These are phyloP conservation scores for Philereme transversata DNA, from an alignment of 2,888 invertebrate species.

Conservation along the genomic window DNA sequence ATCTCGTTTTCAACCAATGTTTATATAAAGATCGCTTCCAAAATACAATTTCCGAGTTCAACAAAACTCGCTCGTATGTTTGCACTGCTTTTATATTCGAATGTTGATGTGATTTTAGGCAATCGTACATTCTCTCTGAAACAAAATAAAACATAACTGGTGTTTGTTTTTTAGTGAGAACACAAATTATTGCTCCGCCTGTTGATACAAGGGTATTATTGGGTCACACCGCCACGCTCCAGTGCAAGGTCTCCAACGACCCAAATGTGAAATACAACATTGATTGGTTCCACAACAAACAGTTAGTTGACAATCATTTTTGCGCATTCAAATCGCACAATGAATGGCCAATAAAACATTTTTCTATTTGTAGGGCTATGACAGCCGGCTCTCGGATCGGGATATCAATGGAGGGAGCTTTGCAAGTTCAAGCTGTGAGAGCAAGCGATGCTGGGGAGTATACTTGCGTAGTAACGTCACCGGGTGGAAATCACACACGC, in stretches of 20 bases:
- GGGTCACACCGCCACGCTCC: conserved; percentile 95
- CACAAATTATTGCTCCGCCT: conserved; percentile 96
- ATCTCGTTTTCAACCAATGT: conserved; percentile 17
- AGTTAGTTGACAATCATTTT: conserved; percentile 80
- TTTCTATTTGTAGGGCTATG: conserved; percentile 63
- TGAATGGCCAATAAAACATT: conserved; percentile 24
- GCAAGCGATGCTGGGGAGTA: conserved; percentile 97
- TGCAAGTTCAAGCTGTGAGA: conserved; percentile 94
- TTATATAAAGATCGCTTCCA: conserved; percentile 21
- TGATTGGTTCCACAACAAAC: conserved; percentile 94
- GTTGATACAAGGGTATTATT: conserved; percentile 95
- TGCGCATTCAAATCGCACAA: conserved; percentile 19
- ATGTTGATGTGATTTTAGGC: conserved; percentile 29
- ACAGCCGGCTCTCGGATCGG: conserved; percentile 87
- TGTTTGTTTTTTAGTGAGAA: conserved; percentile 87
- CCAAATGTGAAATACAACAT: conserved; percentile 93
- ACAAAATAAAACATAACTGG: conserved; percentile 20
- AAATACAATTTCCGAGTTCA: conserved; percentile 24
- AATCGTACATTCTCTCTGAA: conserved; percentile 8
- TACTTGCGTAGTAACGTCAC: conserved; percentile 94
- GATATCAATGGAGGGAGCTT: conserved; percentile 91
- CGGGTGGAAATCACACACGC: conserved; percentile 96
- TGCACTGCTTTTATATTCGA: conserved; percentile 28
- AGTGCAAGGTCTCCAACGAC: conserved; percentile 97
- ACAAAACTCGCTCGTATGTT: conserved; percentile 20